Base-by-base conservation (phyloP, 1,140 invertebrate genomes). In the Dendroctonus valens region DNA sequence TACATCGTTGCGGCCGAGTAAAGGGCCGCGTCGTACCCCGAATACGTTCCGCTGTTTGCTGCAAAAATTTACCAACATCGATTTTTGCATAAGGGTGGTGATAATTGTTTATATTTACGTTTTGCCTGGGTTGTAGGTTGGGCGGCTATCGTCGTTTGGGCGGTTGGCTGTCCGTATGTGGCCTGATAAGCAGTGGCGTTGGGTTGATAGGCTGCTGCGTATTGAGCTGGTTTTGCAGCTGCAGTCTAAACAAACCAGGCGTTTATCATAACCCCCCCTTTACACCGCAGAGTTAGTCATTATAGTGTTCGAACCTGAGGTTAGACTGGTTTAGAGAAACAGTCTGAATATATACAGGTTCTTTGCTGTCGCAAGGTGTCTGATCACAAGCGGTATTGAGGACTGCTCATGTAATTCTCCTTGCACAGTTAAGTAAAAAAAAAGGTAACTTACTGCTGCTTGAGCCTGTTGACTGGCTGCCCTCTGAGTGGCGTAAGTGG, bases 1-100 rank as follows among this genome's bases (percentile, higher is more conserved):
- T 94, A 96, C 86, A 92, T 92, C 68, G 91, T 93, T 68, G 93
- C 93, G 74, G 93, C 93, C 82, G 91, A 94, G 83, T 96, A 96
- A 59, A 96, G 83, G 73, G 93, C 93, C 76, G 93, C 90, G 84
- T 95, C 92, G 83, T 95, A 93, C 76, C 89, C 90, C 76, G 87
- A 86, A 81, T 88, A 91, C 72, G 86, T 86, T 64, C 87, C 84
- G 72, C 82, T 85, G 65, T 87, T 83, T 70, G 84, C 74, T 75
- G 68, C 7, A 65, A 62, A 57, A 62, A 65, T 63, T 46, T 46
- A 46, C 12, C 2, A 46, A 46, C 26, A 46, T 46, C 44, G 44
- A 46, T 12, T 46, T 46, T 46, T 46, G 9, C 9, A 11, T 48
- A 48, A n/a, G 46, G 11, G 14, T 48, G 11, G 11, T 14, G 7